These are phyloP conservation scores for Drosophila atripex DNA, from an alignment of 2,888 invertebrate genomes.

Conservation along the genomic window DNA sequence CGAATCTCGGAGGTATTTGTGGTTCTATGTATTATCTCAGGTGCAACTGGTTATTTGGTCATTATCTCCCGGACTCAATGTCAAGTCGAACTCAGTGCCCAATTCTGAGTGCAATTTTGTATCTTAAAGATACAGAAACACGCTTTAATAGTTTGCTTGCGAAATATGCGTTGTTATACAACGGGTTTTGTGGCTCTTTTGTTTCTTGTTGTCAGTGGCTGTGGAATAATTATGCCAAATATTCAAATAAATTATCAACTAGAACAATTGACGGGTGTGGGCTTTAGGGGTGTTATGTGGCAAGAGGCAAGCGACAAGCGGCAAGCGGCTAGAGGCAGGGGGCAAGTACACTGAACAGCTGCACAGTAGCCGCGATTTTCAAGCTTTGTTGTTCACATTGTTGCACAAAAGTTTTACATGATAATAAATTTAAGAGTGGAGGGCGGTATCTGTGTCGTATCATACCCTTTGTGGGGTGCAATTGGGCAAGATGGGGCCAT, in stretches of 20 bases:
- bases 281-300: background rate
- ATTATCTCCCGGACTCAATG: constrained; percentile 53
- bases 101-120: constrained; percentile 39
- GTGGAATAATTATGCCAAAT: constrained; percentile 65
- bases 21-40: background rate
- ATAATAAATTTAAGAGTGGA: constrained; percentile 58
- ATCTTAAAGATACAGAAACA: constrained; percentile 46
- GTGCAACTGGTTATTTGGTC: constrained; percentile 23
- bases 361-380: constrained; percentile 59
- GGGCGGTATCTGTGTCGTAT: constrained; percentile 54
- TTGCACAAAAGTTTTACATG: constrained; percentile 75
- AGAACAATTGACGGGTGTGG: constrained; percentile 57
- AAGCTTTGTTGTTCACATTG: constrained; percentile 62
- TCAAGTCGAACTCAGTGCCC: constrained; percentile 36
- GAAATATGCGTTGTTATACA: constrained; percentile 54
- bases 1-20: background rate
- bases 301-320: background rate
- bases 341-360: constrained; percentile 41
- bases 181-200: constrained; percentile 20
- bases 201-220: constrained; percentile 21
- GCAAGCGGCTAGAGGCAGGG: too few species aligned
- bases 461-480: background rate
- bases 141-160: constrained; percentile 31
- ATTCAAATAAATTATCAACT: constrained; percentile 75
- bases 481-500: constrained; percentile 16